Conservation (phyloP, 2,888 invertebrate species). For the Nasonia oneida region DNA sequence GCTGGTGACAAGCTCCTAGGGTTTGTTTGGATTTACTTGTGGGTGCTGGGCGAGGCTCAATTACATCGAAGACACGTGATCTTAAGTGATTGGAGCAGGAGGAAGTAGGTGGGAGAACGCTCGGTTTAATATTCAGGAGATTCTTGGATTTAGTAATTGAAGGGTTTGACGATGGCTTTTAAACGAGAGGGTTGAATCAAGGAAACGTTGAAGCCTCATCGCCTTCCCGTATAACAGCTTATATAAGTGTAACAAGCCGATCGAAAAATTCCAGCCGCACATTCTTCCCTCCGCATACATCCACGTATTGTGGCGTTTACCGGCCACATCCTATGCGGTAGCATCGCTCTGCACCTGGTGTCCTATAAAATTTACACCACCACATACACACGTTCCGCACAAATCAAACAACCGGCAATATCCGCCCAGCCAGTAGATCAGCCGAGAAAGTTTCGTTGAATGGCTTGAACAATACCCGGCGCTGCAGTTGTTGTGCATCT, state of each 20-base stretch:
- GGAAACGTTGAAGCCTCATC: background rate
- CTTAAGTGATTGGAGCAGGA: background rate
- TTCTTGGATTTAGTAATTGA: background rate
- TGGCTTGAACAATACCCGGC: background rate
- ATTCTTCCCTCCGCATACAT: background rate
- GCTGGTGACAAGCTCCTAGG: background rate
- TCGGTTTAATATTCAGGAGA: background rate
- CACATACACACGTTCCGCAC: background rate
- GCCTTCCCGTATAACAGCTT: background rate
- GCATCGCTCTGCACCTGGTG: background rate
- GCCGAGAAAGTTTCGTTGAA: background rate
- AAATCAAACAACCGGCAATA: constrained; percentile 2
- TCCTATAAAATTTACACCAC: no score
- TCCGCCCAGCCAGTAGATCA: background rate
- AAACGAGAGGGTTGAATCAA: background rate
- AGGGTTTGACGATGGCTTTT: background rate
- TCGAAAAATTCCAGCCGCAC: background rate
- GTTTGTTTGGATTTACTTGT: background rate
- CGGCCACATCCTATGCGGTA: background rate
- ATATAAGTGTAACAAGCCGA: background rate
- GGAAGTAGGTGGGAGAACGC: no score
- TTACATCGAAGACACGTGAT: background rate
- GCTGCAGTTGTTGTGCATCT: background rate
- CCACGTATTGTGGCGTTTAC: background rate
- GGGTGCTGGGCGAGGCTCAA: background rate